These are phyloP conservation scores for Heteronetta atricapilla DNA, from an alignment of 2,113 vertebrate species.

Conservation along the genomic window DNA sequence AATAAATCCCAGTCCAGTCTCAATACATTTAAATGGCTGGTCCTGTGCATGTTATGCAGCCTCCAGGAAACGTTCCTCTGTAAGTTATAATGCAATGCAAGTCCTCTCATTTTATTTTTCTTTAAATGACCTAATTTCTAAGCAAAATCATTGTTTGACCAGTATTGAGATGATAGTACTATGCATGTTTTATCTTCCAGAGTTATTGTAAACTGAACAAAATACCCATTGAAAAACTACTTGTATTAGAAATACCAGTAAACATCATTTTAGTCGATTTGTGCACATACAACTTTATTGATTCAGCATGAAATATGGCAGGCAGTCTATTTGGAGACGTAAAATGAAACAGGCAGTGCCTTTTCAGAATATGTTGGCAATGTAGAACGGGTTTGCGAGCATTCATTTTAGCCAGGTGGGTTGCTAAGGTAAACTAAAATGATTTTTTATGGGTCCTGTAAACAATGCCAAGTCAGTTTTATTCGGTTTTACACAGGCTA, in stretches of 20 bases:
- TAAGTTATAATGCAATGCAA: neutral
- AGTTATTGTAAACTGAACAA: neutral
- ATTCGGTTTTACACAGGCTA: neutral
- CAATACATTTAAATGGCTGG: neutral
- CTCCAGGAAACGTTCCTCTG: slow-evolving; percentile 2
- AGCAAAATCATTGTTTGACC: neutral
- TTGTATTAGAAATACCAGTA: neutral
- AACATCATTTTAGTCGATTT: neutral
- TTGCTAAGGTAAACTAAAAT: neutral
- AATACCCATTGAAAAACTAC: neutral
- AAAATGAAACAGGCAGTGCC: neutral
- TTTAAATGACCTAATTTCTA: neutral
- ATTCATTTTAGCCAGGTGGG: neutral
- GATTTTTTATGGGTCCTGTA: neutral
- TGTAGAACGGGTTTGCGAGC: neutral
- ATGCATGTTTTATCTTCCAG: neutral
- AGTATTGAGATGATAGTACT: neutral
- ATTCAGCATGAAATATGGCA: slow-evolving; percentile 36
- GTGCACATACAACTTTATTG: slow-evolving; percentile 27
- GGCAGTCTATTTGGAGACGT: neutral
- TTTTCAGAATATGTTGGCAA: neutral
- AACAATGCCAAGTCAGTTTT: neutral
- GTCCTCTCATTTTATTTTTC: neutral
- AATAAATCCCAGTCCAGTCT: neutral
- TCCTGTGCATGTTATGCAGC: neutral